Conservation (phyloP, 2,113 vertebrate species). For the Craseonycteris thonglongyai region DNA sequence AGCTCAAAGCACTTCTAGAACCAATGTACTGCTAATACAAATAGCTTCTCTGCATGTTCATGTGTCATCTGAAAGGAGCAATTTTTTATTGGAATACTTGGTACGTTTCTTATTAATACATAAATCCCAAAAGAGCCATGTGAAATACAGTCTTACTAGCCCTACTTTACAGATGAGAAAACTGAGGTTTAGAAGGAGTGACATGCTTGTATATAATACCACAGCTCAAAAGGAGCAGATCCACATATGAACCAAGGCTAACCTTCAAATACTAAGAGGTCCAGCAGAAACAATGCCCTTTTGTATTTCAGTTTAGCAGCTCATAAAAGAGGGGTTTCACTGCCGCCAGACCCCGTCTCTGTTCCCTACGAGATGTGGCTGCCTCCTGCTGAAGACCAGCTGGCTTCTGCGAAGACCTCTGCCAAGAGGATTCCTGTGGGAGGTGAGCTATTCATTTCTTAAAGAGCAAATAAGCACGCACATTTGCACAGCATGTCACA, state of each 20-base stretch:
- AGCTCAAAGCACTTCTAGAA: background rate
- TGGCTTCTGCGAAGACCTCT: background rate
- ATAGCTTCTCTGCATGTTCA: background rate
- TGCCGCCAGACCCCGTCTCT: too few relatives aligned
- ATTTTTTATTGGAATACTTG: background rate
- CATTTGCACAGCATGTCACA: background rate
- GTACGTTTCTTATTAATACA: slow-evolving; percentile 2
- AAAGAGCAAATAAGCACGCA: background rate
- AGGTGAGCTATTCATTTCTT: background rate
- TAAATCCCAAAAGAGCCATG: background rate
- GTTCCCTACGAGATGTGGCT: too few relatives aligned
- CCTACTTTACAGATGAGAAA: background rate
- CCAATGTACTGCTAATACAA: background rate
- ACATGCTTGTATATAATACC: background rate
- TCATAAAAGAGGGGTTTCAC: too few relatives aligned
- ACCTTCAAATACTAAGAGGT: background rate
- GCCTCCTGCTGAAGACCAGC: background rate
- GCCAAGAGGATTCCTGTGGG: background rate
- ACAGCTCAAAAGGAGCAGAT: background rate
- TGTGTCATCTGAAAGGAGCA: background rate
- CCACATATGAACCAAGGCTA: background rate
- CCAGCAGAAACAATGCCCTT: too few relatives aligned
- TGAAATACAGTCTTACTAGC: background rate
- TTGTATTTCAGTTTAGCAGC: too few relatives aligned
- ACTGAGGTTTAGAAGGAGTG: background rate